Conservation (phyloP, 2,113 vertebrate genomes). For the Formicarius rufipectus region DNA sequence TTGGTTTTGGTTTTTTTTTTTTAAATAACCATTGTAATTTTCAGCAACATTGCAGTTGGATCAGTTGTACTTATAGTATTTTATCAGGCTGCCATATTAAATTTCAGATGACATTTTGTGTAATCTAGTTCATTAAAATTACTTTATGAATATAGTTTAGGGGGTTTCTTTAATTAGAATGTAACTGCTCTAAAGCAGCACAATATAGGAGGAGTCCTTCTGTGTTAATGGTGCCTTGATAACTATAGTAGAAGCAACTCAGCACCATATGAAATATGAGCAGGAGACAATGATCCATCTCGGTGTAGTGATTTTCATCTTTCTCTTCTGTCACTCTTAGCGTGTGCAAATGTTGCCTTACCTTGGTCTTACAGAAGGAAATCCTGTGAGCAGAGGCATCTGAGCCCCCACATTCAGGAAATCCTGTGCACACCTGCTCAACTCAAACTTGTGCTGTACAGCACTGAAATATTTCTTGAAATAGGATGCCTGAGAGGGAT, state of each 20-base stretch:
- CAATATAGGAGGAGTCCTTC: background rate
- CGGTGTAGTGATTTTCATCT: background rate
- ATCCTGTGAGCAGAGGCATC: background rate
- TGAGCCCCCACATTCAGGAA: background rate
- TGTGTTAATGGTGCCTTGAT: background rate
- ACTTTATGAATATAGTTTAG: background rate
- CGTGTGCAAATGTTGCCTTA: background rate
- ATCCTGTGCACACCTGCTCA: background rate
- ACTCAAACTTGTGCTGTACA: background rate
- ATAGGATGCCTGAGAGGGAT: background rate
- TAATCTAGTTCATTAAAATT: background rate
- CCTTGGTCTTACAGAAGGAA: background rate
- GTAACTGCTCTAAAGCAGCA: background rate
- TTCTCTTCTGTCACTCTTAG: background rate
- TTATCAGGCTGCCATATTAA: background rate
- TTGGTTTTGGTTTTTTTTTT: no score
- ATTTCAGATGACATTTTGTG: background rate
- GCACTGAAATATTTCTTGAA: background rate
- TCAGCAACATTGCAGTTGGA: background rate
- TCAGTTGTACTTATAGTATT: background rate
- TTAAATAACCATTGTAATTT: background rate
- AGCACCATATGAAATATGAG: background rate
- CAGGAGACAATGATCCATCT: background rate
- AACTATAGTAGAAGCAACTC: background rate
- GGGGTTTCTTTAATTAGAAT: background rate